Evolutionary conservation across 1,140 invertebrate species (phyloP), one percentile per base, ranked within the genome.

Genomic region (Dinoponera quadriceps): DNA sequence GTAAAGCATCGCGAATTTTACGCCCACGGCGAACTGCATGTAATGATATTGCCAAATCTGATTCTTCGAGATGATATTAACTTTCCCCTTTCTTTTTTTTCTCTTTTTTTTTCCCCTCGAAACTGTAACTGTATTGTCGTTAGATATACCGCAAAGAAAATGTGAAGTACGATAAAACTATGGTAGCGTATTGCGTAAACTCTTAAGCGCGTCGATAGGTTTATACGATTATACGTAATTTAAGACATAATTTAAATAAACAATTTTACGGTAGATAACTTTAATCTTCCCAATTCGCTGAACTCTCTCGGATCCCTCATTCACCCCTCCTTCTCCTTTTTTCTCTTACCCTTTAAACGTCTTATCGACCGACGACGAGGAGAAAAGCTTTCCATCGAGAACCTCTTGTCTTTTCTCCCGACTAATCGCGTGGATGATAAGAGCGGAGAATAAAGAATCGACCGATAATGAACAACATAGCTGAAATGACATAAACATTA

Each of bases 211-310:
- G 71, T 88, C 82, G 54, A 82, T 91, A 89, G 86, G 77, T 92
- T 92, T 91, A 71, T 92, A 92, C 89, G 69, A 83, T 87, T 89
- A 82, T 90, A 89, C 77, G 84, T 85, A 81, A 89, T 85, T 82
- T 82, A 89, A 90, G 68, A 86, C 71, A 66, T 90, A 90, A 89
- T 91, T 91, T 90, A 92, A 94, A 94, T 92, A 92, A 92, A 91
- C 90, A 89, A 89, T 78, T 82, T 88, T 14, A 38, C 54, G 71
- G 38, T 68, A 51, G 65, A 73, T 55, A 49, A 83, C 25, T 82
- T 82, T 55, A 71, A 84, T 77, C 49, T 51, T 7, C 11, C 38
- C 38, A 80, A 74, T 65, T 66, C 60, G 33, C 44, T 80, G 51
- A 22, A 3, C 27, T 44, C 9, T 11, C 11, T 44, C 38, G 7